Conservation (phyloP, 64 coral and sea anemone genomes). For the Catalaphyllia jardinei region DNA sequence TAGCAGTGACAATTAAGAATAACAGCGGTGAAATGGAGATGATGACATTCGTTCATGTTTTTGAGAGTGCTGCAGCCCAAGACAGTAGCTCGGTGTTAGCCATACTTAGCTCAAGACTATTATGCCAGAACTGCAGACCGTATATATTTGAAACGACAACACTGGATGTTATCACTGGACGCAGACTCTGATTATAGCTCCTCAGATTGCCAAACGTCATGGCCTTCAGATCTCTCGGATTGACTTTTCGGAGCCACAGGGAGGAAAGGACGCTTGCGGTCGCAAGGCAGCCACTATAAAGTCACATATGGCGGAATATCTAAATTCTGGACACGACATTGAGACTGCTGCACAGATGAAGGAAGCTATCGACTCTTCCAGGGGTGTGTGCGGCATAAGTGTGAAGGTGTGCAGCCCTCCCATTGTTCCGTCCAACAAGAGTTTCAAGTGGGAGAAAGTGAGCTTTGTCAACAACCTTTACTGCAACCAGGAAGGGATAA, state of each 20-base stretch:
- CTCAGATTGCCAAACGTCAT: conserved; percentile 28
- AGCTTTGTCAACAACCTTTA: conserved; percentile 19
- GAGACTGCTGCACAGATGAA: conserved; percentile 37
- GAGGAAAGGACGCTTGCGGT: conserved; percentile 45
- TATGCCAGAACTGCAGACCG: conserved; percentile 18
- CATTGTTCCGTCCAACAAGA: background rate
- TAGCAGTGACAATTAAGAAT: no score
- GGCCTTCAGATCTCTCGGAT: conserved; percentile 26
- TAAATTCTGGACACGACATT: conserved; percentile 44
- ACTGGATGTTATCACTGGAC: no score
- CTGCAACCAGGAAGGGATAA: background rate
- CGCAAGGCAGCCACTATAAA: conserved; percentile 27
- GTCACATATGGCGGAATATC: conserved; percentile 15
- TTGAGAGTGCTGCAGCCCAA: background rate
- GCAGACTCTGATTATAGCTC: background rate
- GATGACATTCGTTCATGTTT: background rate
- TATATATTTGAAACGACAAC: conserved; percentile 9
- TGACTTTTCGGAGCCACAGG: conserved; percentile 32
- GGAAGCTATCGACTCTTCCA: conserved; percentile 17
- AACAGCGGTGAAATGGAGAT: conserved; percentile 6
- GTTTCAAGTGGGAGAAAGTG: conserved; percentile 24
- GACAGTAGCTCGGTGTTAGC: conserved; percentile 8
- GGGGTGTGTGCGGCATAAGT: conserved; percentile 4
- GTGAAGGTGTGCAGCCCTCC: conserved; percentile 12
- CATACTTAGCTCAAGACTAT: conserved; percentile 3